Conservation (phyloP, 2,797 vertebrate genomes). For the Argya squamiceps region DNA sequence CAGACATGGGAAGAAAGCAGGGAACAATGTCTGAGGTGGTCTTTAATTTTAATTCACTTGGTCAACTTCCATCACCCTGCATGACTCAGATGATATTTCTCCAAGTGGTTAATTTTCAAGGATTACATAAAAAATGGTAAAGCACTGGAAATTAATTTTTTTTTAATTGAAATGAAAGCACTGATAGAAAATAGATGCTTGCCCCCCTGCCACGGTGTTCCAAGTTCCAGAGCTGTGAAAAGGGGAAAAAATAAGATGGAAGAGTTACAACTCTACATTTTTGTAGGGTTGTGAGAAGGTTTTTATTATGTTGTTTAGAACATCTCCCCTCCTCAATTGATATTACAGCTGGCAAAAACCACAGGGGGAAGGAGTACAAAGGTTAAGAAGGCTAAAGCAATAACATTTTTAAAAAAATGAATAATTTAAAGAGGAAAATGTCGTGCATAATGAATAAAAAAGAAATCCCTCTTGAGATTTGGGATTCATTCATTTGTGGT, state of each 20-base stretch:
- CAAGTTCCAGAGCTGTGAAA: not conserved
- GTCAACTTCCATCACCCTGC: not conserved
- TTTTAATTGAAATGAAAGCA: not conserved
- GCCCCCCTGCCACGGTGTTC: not conserved
- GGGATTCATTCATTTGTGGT: conserved; percentile 71
- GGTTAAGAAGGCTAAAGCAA: conserved; percentile 67
- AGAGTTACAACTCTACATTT: not conserved
- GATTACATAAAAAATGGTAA: not conserved
- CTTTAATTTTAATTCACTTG: not conserved
- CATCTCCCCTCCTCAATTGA: not conserved
- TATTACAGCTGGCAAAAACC: conserved; percentile 52
- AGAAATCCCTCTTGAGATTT: conserved; percentile 56
- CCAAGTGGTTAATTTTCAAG: not conserved
- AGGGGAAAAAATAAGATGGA: not conserved
- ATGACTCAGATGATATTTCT: not conserved
- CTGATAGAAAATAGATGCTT: not conserved
- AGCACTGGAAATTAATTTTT: not conserved
- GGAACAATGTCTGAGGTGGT: not conserved
- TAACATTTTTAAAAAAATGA: conserved; percentile 46
- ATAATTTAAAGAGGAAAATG: conserved; percentile 77
- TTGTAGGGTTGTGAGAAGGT: not conserved
- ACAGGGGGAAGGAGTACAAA: conserved; percentile 32
- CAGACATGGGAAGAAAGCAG: not conserved
- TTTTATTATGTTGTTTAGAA: conserved; percentile 35
- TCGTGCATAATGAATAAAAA: conserved; percentile 77